A percentile compares a stretch with the other conserved stretches of the same genome.
phyloP scores from a whole-genome alignment of 2,113 vertebrate genomes.

The Hippocampus comes region DNA sequence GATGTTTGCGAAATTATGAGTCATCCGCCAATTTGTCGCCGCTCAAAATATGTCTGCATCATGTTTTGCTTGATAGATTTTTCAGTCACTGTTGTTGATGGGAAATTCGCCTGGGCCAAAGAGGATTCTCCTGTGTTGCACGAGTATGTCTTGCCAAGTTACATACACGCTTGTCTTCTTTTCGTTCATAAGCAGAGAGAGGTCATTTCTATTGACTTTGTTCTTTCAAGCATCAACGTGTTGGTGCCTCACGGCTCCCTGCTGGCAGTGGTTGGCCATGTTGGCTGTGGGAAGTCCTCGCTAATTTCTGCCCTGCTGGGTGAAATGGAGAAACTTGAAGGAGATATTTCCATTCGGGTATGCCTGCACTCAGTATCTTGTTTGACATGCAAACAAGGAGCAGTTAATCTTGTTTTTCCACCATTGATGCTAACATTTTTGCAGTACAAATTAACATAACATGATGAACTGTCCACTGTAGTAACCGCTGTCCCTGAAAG shows the following conservation, averaged over 20 bases:
- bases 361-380: background rate
- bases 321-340: conserved; percentile 93
- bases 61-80: conserved; percentile 66
- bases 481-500: too few relatives aligned
- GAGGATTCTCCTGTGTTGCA: conserved; percentile 77
- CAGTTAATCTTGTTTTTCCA: background rate
- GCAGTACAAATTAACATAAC: too few relatives aligned
- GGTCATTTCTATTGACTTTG: conserved; percentile 8
- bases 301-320: conserved; percentile 89
- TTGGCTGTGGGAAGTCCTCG: conserved; percentile 95
- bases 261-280: conserved; percentile 89
- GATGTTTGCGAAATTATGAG: background rate
- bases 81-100: conserved; percentile 79
- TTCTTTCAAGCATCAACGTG: conserved; percentile 79
- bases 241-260: conserved; percentile 85
- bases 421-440: background rate
- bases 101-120: conserved; percentile 87
- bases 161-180: rapidly evolving
- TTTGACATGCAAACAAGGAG: background rate
- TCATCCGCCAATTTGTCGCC: background rate
- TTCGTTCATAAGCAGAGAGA: background rate
- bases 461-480: too few relatives aligned
- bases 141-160: conserved; percentile 72
- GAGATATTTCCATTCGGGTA: conserved; percentile 84
- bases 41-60: background rate